phyloP scores from a whole-genome alignment of 2,113 vertebrate species.

The Equus quagga region DNA sequence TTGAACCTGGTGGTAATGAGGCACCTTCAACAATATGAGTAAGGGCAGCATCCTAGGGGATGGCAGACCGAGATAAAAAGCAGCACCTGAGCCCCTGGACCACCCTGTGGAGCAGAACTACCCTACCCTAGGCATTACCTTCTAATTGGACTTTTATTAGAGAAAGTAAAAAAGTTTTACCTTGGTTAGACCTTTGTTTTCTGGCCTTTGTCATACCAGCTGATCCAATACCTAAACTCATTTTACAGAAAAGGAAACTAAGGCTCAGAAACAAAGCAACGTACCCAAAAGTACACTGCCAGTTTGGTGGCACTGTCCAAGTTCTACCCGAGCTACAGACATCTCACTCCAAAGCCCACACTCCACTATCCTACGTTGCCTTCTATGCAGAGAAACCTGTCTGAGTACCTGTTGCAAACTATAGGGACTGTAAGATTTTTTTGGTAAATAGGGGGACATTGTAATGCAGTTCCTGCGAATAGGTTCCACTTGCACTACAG shows the following conservation, averaged over 20 bases:
- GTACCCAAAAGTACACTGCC: neutral
- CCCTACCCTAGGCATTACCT: neutral
- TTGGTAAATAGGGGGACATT: neutral
- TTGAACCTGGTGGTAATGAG: neutral
- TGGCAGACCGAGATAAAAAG: neutral
- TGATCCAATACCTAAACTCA: neutral
- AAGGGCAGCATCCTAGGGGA: neutral
- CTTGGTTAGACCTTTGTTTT: neutral
- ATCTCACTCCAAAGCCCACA: neutral
- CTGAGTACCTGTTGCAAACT: neutral
- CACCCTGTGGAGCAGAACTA: neutral
- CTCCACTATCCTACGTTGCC: neutral
- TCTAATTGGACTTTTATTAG: neutral
- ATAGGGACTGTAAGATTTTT: neutral
- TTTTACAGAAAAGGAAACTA: conserved; percentile 12
- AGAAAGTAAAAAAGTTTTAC: neutral
- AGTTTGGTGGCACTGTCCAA: neutral
- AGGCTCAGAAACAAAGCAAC: neutral
- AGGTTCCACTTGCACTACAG: neutral
- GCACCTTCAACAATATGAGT: neutral
- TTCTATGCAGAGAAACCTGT: neutral
- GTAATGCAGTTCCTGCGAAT: neutral
- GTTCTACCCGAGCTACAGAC: neutral
- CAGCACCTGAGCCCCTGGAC: neutral
- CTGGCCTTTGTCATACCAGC: neutral